Evolutionary conservation across 2,888 invertebrate genomes (phyloP).

Genomic region (Leucophora obtusa): DNA sequence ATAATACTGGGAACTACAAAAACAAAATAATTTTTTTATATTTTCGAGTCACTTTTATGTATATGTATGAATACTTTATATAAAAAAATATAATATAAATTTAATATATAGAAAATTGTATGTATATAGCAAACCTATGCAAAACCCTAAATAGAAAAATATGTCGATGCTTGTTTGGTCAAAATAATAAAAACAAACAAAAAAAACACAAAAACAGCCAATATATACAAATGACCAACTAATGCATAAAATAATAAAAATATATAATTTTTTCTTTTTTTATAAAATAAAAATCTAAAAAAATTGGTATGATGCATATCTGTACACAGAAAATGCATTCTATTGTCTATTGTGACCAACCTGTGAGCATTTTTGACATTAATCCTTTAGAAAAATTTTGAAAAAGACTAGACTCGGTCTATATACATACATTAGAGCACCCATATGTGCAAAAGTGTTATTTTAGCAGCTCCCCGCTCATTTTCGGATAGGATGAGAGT

Average conservation of each 20-base stretch:
- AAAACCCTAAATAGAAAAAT: slow-evolving; percentile 36
- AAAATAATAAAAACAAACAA: slow-evolving; percentile 7
- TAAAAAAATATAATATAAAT: slow-evolving; percentile 49
- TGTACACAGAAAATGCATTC: background rate
- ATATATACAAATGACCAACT: slow-evolving; percentile 46
- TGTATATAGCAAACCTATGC: background rate
- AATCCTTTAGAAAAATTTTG: no score
- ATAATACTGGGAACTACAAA: no score
- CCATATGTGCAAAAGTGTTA: no score
- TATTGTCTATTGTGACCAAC: background rate
- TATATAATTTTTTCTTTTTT: background rate
- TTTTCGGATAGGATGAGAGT: no score
- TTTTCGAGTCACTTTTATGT: background rate
- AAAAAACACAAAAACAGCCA: slow-evolving; percentile 12
- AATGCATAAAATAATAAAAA: slow-evolving; percentile 35
- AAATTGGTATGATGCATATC: background rate
- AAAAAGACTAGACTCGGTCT: no score
- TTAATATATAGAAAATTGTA: slow-evolving; percentile 29
- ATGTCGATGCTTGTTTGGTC: slow-evolving; percentile 29
- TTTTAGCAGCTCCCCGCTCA: no score
- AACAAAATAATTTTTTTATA: no score
- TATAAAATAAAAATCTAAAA: background rate
- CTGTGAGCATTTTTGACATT: no score
- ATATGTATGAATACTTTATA: background rate
- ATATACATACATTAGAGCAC: no score